Evolutionary conservation across 2,888 invertebrate species (phyloP).

Genomic region (Aleiodes alternator): DNA sequence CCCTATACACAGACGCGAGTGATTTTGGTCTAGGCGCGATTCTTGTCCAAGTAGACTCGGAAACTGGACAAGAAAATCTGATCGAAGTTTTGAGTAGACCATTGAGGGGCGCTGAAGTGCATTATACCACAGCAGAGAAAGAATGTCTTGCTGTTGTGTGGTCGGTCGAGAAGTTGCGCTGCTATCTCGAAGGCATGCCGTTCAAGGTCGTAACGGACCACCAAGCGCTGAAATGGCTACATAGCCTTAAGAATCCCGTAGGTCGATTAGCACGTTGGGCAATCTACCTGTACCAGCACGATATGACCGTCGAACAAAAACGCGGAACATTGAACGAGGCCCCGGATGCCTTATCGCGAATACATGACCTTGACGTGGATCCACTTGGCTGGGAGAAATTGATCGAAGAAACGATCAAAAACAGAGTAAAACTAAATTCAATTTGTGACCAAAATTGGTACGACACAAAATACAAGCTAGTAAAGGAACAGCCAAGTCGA

Average conservation of each 20-base stretch:
- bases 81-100: constrained; percentile 49
- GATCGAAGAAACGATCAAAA: constrained; percentile 18
- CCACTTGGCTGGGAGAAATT: constrained; percentile 38
- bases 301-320: constrained; percentile 40
- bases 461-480: constrained; percentile 42
- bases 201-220: constrained; percentile 57
- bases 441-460: constrained; percentile 12
- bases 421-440: background rate
- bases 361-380: constrained; percentile 42
- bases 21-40: constrained; percentile 51
- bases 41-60: constrained; percentile 42
- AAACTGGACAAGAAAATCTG: constrained; percentile 43
- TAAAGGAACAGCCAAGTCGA: background rate
- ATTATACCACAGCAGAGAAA: no score
- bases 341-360: constrained; percentile 46
- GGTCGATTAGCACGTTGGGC: constrained; percentile 49
- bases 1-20: constrained; percentile 42
- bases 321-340: constrained; percentile 51
- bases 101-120: constrained; percentile 45
- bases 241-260: constrained; percentile 33
- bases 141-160: no score
- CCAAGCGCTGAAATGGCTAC: constrained; percentile 45
- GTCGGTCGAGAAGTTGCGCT: no score
- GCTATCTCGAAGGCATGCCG: no score
- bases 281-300: constrained; percentile 43